Percentiles rank a stretch among this genome's conserved stretches.
Conservation (phyloP, 2,888 invertebrate species). For the Netelia virgata region DNA sequence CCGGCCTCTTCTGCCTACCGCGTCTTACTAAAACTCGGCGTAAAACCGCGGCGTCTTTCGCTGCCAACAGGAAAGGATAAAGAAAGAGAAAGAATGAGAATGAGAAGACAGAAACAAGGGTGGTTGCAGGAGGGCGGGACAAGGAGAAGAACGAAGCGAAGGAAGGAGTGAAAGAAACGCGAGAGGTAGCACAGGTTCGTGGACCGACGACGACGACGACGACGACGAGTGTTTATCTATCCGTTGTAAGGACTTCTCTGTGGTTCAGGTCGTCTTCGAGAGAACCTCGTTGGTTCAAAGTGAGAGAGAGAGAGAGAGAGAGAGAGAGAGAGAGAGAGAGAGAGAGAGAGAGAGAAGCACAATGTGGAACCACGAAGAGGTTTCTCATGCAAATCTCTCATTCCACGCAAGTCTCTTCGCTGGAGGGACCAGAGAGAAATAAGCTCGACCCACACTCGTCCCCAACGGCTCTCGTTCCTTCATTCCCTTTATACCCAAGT, state of each 20-base stretch:
- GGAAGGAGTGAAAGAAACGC: slow-evolving; percentile 49
- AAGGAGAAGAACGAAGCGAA: neutral
- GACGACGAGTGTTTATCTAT: slow-evolving; percentile 66
- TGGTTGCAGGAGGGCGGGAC: neutral
- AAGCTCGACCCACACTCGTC: slow-evolving; percentile 34
- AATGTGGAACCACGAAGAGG: slow-evolving; percentile 48
- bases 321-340: slow-evolving; percentile 17
- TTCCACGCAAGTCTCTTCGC: slow-evolving; percentile 54
- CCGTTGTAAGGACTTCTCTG: slow-evolving; percentile 53
- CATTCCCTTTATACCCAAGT: slow-evolving; percentile 23
- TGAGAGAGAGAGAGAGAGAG: slow-evolving; percentile 26
- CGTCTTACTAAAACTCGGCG: slow-evolving; percentile 39
- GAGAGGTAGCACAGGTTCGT: slow-evolving; percentile 63
- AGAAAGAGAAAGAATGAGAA: slow-evolving; percentile 49
- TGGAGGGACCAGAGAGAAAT: slow-evolving; percentile 33
- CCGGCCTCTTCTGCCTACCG: slow-evolving; percentile 36
- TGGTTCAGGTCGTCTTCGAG: slow-evolving; percentile 45
- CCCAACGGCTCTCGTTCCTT: slow-evolving; percentile 35
- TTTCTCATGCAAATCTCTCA: slow-evolving; percentile 64
- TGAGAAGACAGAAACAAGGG: slow-evolving; percentile 24
- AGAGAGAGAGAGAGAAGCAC: slow-evolving; percentile 14
- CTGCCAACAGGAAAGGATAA: slow-evolving; percentile 39
- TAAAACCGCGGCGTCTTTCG: slow-evolving; percentile 50
- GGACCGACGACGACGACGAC: slow-evolving; percentile 28
- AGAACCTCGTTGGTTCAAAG: slow-evolving; percentile 47